A percentile compares a stretch with the other conserved stretches of the same genome.
Conservation (phyloP, 2,888 invertebrate species). For the Piscicola geometra region DNA sequence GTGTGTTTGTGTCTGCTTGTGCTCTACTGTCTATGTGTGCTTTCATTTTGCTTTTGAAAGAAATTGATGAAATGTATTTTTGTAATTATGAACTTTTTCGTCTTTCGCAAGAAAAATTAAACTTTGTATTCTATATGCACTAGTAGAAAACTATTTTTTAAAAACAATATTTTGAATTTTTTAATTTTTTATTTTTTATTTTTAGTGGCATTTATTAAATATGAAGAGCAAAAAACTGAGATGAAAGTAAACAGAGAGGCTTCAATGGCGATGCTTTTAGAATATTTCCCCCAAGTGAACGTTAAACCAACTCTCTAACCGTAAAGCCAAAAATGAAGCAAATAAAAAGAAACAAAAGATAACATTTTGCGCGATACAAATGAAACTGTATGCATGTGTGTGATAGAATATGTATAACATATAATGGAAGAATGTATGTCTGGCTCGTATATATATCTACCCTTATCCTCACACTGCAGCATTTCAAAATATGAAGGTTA, state of each 20-base stretch:
- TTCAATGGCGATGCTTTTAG: neutral
- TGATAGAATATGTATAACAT: neutral
- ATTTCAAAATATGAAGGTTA: neutral
- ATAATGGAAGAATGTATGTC: neutral
- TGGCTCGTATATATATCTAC: neutral
- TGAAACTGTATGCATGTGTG: no score
- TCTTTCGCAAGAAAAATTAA: no score
- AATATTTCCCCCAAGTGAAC: conserved; percentile 1
- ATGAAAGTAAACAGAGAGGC: neutral
- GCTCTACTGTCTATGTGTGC: no score
- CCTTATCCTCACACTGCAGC: neutral
- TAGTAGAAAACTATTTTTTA: no score
- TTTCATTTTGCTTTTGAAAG: no score
- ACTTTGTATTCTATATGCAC: no score
- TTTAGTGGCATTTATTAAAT: neutral
- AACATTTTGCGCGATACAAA: no score
- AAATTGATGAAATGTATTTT: no score
- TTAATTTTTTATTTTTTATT: no score
- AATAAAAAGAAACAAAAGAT: neutral
- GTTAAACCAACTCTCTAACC: neutral
- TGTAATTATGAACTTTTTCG: no score
- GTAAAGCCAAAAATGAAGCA: neutral
- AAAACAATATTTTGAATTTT: no score
- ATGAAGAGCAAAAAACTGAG: neutral
- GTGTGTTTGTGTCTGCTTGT: no score